phyloP scores from a whole-genome alignment of 2,113 vertebrate genomes.

The Corythaeola cristata region DNA sequence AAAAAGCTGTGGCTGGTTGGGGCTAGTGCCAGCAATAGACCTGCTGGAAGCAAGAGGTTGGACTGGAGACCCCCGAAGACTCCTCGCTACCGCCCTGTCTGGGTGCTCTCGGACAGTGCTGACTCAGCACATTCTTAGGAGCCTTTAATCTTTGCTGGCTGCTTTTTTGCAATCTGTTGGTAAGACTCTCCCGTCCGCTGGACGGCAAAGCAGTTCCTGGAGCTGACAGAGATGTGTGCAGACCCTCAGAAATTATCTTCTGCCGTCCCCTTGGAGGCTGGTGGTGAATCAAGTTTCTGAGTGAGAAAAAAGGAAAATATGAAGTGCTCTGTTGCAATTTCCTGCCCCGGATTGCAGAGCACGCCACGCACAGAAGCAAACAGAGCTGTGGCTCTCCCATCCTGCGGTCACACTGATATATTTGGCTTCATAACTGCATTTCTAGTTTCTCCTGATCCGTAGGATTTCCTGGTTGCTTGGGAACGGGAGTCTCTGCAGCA shows the following conservation, averaged over 20 bases:
- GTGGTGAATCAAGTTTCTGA: background rate
- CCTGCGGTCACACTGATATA: accelerated
- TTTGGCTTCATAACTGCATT: accelerated
- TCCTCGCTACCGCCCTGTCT: accelerated
- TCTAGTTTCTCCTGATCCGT: accelerated
- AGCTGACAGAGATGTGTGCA: background rate
- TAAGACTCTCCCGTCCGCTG: accelerated
- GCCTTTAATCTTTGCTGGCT: background rate
- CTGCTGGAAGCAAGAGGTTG: background rate
- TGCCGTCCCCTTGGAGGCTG: background rate
- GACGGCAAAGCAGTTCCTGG: background rate
- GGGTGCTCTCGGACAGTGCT: background rate
- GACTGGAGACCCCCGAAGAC: background rate
- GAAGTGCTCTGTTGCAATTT: conserved; percentile 40
- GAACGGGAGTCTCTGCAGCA: background rate
- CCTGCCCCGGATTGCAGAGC: background rate
- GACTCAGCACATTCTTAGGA: background rate
- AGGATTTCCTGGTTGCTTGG: background rate
- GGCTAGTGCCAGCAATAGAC: background rate
- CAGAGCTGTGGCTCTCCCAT: background rate
- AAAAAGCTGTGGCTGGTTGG: background rate
- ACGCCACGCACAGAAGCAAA: background rate
- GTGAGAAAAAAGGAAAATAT: background rate
- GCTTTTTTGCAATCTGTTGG: background rate
- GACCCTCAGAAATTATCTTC: background rate